Percentiles rank a stretch among this genome's conserved stretches.
These are phyloP conservation scores for Picathartes gymnocephalus DNA, from an alignment of 2,113 vertebrate species.

Conservation along the genomic window DNA sequence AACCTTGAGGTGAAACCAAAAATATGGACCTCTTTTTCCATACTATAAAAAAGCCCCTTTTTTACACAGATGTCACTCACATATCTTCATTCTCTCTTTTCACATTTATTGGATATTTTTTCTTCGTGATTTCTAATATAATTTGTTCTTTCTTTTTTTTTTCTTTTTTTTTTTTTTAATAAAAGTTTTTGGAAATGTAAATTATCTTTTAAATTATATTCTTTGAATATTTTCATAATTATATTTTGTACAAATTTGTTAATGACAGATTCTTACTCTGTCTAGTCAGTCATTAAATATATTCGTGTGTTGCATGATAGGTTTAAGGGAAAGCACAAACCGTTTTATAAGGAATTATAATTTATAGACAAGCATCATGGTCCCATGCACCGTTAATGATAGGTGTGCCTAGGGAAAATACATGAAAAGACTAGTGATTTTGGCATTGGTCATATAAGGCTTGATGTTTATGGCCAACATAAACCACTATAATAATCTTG, in stretches of 20 bases:
- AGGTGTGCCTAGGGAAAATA: not conserved
- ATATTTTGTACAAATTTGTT: not conserved
- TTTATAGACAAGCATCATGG: not conserved
- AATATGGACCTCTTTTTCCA: not conserved
- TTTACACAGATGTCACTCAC: not conserved
- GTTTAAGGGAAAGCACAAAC: not conserved
- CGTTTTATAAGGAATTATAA: not conserved
- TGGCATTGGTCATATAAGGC: not conserved
- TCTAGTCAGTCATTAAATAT: not conserved
- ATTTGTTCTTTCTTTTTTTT: not conserved
- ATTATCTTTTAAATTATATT: not conserved
- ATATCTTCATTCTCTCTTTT: not conserved
- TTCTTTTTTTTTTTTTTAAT: not conserved
- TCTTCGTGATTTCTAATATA: not conserved
- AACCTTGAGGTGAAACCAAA: not conserved
- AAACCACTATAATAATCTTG: not conserved
- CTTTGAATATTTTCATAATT: not conserved
- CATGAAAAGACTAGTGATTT: not conserved
- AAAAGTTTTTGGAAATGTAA: not conserved
- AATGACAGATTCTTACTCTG: not conserved
- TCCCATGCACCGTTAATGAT: not conserved
- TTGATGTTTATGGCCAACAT: not conserved
- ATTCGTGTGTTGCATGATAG: not conserved
- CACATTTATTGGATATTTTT: fast-evolving
- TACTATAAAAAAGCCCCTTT: not conserved